Evolutionary conservation across 2,113 vertebrate genomes (phyloP).

Genomic region (Notothenia rossii): DNA sequence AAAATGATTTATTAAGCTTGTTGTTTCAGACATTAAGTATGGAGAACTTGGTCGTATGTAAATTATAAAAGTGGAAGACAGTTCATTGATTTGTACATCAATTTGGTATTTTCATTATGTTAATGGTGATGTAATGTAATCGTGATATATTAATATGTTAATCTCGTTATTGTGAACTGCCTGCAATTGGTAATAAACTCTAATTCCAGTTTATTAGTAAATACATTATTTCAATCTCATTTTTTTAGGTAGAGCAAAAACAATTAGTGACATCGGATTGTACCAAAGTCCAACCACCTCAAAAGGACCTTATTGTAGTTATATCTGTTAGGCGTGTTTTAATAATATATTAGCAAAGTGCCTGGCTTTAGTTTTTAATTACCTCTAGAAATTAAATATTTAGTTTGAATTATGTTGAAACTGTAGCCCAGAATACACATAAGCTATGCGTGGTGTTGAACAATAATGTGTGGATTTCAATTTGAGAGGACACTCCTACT

Average conservation of each 20-base stretch:
- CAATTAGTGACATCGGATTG: not conserved
- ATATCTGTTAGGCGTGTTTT: not conserved
- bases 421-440: too few relatives aligned
- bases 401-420: too few relatives aligned
- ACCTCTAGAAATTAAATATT: not conserved
- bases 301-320: not conserved
- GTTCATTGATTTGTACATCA: not conserved
- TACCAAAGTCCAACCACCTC: not conserved
- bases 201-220: not conserved
- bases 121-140: not conserved
- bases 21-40: not conserved
- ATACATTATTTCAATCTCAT: not conserved
- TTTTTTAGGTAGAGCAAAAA: not conserved
- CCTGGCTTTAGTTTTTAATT: constrained; percentile 1
- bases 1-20: not conserved
- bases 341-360: not conserved
- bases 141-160: not conserved
- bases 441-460: not conserved
- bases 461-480: not conserved
- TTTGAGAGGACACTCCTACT: not conserved
- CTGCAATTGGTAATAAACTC: not conserved
- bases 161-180: not conserved
- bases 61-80: not conserved
- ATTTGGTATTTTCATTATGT: not conserved
- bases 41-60: not conserved